Evolutionary conservation across 2,888 invertebrate species (phyloP).

Genomic region (Agrypnus murinus): DNA sequence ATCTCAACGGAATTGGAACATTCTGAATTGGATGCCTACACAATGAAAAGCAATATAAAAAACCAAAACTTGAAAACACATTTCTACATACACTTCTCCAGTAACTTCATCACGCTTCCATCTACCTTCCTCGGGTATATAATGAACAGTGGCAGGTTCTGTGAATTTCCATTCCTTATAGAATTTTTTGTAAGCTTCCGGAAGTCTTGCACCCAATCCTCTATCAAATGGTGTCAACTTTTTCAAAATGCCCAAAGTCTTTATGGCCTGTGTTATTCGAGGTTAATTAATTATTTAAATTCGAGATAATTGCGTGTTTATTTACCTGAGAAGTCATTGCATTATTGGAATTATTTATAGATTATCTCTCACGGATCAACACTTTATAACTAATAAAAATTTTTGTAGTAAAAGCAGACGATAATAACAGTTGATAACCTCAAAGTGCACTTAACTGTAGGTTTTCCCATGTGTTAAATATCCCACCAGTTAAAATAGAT

Average conservation of each 20-base stretch:
- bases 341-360: not conserved
- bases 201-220: constrained; percentile 81
- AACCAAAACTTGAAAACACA: constrained; percentile 9
- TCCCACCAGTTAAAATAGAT: too few relatives aligned
- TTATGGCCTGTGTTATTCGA: constrained; percentile 61
- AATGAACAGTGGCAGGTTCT: constrained; percentile 78
- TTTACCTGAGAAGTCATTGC: constrained; percentile 41
- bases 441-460: not conserved
- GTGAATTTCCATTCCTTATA: constrained; percentile 88
- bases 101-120: constrained; percentile 84
- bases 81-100: constrained; percentile 78
- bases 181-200: constrained; percentile 89
- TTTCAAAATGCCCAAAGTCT: constrained; percentile 64
- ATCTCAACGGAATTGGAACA: constrained; percentile 82
- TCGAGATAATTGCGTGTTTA: not conserved
- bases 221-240: constrained; percentile 73
- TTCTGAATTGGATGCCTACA: constrained; percentile 82
- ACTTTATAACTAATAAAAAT: too few relatives aligned
- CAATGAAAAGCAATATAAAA: too few relatives aligned
- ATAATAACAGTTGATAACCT: not conserved
- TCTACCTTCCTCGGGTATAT: constrained; percentile 82
- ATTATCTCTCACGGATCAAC: not conserved
- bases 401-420: too few relatives aligned
- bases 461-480: too few relatives aligned
- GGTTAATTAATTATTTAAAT: not conserved